Conservation (phyloP, 2,113 vertebrate genomes). For the Sceloporus tristichus region DNA sequence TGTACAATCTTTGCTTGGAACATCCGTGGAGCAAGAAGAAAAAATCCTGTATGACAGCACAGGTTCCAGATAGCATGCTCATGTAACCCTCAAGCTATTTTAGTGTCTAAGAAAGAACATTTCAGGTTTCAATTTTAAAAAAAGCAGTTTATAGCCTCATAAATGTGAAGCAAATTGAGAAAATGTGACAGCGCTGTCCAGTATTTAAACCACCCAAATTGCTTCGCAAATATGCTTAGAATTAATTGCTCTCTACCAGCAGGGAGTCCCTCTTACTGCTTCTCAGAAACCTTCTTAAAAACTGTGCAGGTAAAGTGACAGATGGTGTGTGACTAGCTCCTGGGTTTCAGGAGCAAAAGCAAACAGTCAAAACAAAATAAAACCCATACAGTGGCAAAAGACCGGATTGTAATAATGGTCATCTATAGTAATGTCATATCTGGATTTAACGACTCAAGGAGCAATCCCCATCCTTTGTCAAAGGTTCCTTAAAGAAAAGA, state of each 20-base stretch:
- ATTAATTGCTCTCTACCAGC: slow-evolving; percentile 28
- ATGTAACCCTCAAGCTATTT: neutral
- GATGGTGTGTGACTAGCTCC: neutral
- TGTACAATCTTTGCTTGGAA: neutral
- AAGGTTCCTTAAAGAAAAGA: slow-evolving; percentile 40
- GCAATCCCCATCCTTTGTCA: neutral
- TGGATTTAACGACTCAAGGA: slow-evolving; percentile 1
- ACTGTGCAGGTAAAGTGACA: slow-evolving; percentile 19
- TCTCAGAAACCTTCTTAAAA: slow-evolving; percentile 36
- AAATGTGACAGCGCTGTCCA: slow-evolving; percentile 15
- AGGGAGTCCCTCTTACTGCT: neutral
- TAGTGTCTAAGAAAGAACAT: neutral
- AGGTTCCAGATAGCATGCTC: neutral
- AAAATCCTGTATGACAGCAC: neutral
- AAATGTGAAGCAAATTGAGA: slow-evolving; percentile 26
- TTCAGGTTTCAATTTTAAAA: neutral
- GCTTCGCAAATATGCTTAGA: slow-evolving; percentile 5
- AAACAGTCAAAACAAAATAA: slow-evolving; percentile 16
- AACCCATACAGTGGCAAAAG: neutral
- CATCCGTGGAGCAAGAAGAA: neutral
- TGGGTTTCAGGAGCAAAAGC: neutral
- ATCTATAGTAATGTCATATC: neutral
- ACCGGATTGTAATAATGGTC: slow-evolving; percentile 8
- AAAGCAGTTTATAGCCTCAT: fast-evolving
- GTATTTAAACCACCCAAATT: slow-evolving; percentile 17